Evolutionary conservation across 2,113 vertebrate genomes (phyloP).

Genomic region (Trinectes maculatus): DNA sequence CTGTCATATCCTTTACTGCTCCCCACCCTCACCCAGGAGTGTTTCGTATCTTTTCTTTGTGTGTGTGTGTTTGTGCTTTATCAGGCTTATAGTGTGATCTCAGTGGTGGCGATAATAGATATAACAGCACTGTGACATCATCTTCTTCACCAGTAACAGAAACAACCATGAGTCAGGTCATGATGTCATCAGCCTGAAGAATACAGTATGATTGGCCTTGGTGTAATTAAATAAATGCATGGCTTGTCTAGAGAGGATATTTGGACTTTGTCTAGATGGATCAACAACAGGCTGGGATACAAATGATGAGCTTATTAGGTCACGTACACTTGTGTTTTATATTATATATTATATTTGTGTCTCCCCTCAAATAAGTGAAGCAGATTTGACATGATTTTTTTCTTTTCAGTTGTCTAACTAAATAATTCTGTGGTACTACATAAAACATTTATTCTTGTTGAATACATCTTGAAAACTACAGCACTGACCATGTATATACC

Average conservation of each 20-base stretch:
- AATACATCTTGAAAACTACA: no score
- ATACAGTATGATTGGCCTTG: not conserved
- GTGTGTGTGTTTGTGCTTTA: constrained; percentile 15
- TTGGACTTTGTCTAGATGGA: constrained; percentile 4
- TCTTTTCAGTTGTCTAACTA: no score
- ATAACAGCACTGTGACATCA: constrained; percentile 21
- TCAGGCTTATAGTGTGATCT: constrained; percentile 23
- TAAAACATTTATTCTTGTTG: no score
- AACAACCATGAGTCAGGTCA: constrained; percentile 22
- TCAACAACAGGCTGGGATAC: constrained; percentile 6
- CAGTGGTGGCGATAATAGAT: constrained; percentile 3
- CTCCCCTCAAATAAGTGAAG: not conserved
- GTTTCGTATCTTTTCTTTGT: constrained; percentile 22
- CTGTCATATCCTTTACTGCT: constrained; percentile 55
- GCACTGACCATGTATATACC: no score
- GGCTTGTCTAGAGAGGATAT: constrained; percentile 11
- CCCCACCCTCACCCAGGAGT: constrained; percentile 28
- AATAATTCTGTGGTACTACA: no score
- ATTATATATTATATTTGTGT: no score
- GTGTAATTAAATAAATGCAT: constrained; percentile 39
- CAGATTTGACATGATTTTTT: not conserved
- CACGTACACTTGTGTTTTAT: not conserved
- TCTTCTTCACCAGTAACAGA: constrained; percentile 6
- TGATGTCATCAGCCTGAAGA: constrained; percentile 6
- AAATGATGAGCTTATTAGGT: not conserved